A percentile compares a stretch with the other conserved stretches of the same genome.
These are phyloP conservation scores for Phainopepla nitens DNA, from an alignment of 2,113 vertebrate genomes.

Conservation along the genomic window DNA sequence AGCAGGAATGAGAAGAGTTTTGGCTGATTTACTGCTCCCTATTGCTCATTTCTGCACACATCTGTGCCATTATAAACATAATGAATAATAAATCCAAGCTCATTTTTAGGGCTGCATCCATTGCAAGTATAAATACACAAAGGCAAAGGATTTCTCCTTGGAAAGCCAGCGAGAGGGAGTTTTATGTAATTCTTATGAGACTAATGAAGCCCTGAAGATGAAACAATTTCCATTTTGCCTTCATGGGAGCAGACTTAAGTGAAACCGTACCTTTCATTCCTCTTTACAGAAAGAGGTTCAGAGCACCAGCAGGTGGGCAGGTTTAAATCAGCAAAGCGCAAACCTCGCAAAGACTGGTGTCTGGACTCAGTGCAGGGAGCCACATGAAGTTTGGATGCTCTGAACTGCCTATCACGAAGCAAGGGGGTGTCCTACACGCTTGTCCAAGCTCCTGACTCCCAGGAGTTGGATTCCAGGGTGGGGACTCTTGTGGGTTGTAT, in stretches of 20 bases:
- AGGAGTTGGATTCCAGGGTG: background rate
- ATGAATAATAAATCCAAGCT: constrained; percentile 69
- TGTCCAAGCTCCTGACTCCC: background rate
- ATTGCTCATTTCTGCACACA: constrained; percentile 53
- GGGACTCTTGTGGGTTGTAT: background rate
- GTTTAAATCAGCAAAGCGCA: constrained; percentile 41
- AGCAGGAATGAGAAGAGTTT: constrained; percentile 31
- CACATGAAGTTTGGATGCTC: background rate
- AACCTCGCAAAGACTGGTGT: background rate
- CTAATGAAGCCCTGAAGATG: constrained; percentile 60
- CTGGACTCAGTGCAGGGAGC: background rate
- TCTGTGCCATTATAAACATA: constrained; percentile 65
- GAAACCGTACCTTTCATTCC: constrained; percentile 52
- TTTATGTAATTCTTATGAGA: constrained; percentile 55
- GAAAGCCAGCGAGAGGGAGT: constrained; percentile 17
- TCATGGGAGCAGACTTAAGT: constrained; percentile 49
- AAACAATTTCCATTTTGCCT: constrained; percentile 59
- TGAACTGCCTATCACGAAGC: background rate
- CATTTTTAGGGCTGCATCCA: constrained; percentile 54
- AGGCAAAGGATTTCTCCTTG: constrained; percentile 54
- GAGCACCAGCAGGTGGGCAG: constrained; percentile 54
- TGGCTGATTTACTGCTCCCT: constrained; percentile 44
- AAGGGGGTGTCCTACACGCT: background rate
- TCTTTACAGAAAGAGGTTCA: constrained; percentile 33
- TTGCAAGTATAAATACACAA: constrained; percentile 47